Percentiles rank a stretch among this genome's conserved stretches.
Evolutionary conservation across 2,888 invertebrate genomes (phyloP).

Genomic region (Phorcus lineatus): DNA sequence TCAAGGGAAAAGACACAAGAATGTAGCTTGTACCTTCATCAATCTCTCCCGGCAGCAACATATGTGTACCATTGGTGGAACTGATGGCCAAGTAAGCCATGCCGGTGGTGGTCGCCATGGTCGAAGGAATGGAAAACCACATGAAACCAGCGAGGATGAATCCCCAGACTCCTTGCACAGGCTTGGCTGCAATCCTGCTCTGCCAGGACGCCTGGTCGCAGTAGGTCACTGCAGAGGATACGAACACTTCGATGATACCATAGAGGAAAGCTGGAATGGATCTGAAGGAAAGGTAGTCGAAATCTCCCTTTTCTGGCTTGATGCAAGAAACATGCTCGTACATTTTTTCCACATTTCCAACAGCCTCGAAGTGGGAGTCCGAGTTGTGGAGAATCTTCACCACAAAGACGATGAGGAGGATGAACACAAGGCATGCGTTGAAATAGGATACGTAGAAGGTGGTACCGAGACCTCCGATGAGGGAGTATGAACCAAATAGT

Average conservation of each 20-base stretch:
- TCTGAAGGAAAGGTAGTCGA: conserved; percentile 67
- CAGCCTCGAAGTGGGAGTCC: conserved; percentile 51
- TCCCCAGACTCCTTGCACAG: conserved; percentile 73
- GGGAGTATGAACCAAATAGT: conserved; percentile 70
- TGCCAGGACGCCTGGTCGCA: conserved; percentile 76
- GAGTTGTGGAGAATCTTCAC: conserved; percentile 66
- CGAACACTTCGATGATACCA: conserved; percentile 72
- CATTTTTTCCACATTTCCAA: conserved; percentile 64
- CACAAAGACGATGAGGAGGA: conserved; percentile 68
- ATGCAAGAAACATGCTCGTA: conserved; percentile 65
- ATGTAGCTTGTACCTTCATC: conserved; percentile 57
- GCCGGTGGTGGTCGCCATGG: conserved; percentile 75
- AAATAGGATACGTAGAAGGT: conserved; percentile 73
- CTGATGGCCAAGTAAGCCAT: conserved; percentile 72
- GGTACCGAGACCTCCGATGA: conserved; percentile 72
- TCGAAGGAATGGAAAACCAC: conserved; percentile 75
- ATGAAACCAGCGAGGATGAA: conserved; percentile 74
- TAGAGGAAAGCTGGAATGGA: conserved; percentile 67
- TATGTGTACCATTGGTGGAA: conserved; percentile 63
- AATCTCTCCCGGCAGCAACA: conserved; percentile 60
- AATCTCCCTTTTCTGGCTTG: conserved; percentile 66
- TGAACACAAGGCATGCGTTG: conserved; percentile 70
- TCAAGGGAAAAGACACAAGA: too few relatives aligned
- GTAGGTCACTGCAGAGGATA: conserved; percentile 71
- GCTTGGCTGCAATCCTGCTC: conserved; percentile 74